phyloP scores from a whole-genome alignment of 2,888 invertebrate species.

The Tetrapedia diversipes region DNA sequence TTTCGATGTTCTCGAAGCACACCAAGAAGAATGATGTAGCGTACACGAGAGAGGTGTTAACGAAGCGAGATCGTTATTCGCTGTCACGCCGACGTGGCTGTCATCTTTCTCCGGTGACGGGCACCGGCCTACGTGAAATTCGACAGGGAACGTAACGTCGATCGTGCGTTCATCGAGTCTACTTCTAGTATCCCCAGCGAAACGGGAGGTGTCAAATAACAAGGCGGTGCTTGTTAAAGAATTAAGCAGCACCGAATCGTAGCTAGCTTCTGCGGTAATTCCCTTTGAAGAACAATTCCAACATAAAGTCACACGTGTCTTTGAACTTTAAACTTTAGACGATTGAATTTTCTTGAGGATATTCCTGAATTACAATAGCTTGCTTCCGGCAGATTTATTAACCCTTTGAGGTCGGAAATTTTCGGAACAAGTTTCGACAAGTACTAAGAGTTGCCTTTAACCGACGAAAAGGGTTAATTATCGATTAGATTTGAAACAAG shows the following conservation, averaged over 20 bases:
- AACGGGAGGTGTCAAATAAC: neutral
- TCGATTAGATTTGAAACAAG: too few relatives aligned
- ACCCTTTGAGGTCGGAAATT: too few relatives aligned
- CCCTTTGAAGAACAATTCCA: neutral
- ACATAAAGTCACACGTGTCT: neutral
- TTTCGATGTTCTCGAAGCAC: constrained; percentile 13
- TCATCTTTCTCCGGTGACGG: constrained; percentile 22
- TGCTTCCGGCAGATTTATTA: too few relatives aligned
- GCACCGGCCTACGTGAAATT: constrained; percentile 25
- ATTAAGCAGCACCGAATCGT: neutral
- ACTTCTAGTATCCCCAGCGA: neutral
- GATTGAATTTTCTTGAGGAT: too few relatives aligned
- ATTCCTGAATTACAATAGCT: too few relatives aligned
- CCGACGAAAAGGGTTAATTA: neutral
- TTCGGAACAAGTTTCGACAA: too few relatives aligned
- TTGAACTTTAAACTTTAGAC: too few relatives aligned
- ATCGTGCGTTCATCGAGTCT: constrained; percentile 17
- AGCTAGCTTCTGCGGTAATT: neutral
- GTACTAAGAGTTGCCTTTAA: too few relatives aligned
- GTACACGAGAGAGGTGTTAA: constrained; percentile 43
- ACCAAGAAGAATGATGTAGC: constrained; percentile 37
- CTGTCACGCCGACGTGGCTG: constrained; percentile 47
- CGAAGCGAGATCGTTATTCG: constrained; percentile 52
- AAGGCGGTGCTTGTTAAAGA: neutral
- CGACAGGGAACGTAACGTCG: constrained; percentile 6